Evolutionary conservation across 1,140 invertebrate species (phyloP), one percentile per base, ranked within the genome.

Genomic region (Bombus affinis): DNA sequence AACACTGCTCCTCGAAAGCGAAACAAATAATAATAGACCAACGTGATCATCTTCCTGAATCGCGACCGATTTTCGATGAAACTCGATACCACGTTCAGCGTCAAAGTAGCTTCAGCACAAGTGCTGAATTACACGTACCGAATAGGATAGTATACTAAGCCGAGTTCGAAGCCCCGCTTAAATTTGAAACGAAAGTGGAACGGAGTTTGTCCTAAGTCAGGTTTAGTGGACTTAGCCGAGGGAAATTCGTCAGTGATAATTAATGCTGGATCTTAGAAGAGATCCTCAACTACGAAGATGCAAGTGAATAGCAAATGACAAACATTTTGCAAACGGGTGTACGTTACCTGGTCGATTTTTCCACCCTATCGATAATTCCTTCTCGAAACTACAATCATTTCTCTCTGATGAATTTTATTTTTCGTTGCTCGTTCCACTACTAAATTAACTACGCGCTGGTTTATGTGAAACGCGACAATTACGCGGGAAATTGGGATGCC

Each of bases 141-240:
- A 80, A 80, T 79, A 39, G 65, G 32, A 12, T 25, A 59, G 68
- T 44, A n/a, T 66, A 53, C 57, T 88, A 88, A 88, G 86, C 76
- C 75, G 70, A 81, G 83, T 88, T 90, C 72, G 74, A 86, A 80
- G 83, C 83, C 81, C 42, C 68, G 81, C 68, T 86, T 88, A 88
- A 90, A 90, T 90, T 90, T 90, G 88, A 88, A 90, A 90, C 77
- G 77, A 82, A 57, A 80, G 47, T 68, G 68, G 70, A 73, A 79
- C 57, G 47, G 74, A 80, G 89, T 86, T 88, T 32, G 12, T 53
- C 28, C 79, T 75, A 89, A 89, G 84, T 88, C 71, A 84, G 81
- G 85, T 86, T 90, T 89, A 82, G 77, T 78, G 87, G 85, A 87
- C 81, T 87, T 89, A 79, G 73, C n/a, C 76, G 6, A 28, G 47